Conservation (phyloP, 2,113 vertebrate species). For the Antechinus flavipes region DNA sequence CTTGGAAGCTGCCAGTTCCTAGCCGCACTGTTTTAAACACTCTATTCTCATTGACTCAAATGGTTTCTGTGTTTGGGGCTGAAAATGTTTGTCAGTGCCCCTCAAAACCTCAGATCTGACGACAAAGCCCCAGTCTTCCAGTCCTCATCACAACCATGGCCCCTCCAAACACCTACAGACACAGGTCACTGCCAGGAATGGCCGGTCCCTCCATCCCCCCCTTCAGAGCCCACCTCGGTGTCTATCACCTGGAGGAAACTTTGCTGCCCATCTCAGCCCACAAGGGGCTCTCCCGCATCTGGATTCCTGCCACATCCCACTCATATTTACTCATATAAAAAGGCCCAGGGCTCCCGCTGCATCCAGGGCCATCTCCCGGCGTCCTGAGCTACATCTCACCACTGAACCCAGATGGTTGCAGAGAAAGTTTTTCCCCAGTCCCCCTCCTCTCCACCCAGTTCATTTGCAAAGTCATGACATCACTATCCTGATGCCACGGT, state of each 20-base stretch:
- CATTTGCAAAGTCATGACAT: too few species aligned
- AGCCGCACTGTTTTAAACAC: background rate
- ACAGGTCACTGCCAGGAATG: background rate
- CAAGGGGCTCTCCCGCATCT: background rate
- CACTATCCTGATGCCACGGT: too few species aligned
- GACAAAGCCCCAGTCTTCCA: background rate
- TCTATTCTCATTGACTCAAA: background rate
- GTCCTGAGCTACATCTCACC: too few species aligned
- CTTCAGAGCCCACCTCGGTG: too few species aligned
- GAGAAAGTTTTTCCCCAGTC: too few species aligned
- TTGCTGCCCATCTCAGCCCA: background rate
- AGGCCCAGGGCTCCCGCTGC: too few species aligned
- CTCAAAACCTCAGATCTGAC: background rate
- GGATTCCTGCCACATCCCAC: background rate
- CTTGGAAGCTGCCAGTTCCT: background rate
- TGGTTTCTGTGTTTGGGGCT: background rate
- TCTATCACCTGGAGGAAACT: background rate
- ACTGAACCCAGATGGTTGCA: too few species aligned
- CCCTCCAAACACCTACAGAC: background rate
- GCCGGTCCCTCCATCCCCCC: background rate
- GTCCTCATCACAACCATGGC: background rate
- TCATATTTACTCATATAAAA: too few species aligned
- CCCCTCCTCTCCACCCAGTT: too few species aligned
- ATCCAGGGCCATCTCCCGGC: too few species aligned
- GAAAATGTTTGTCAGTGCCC: background rate